Base-by-base conservation (phyloP, 2,113 vertebrate species). In the Ictidomys tridecemlineatus region DNA sequence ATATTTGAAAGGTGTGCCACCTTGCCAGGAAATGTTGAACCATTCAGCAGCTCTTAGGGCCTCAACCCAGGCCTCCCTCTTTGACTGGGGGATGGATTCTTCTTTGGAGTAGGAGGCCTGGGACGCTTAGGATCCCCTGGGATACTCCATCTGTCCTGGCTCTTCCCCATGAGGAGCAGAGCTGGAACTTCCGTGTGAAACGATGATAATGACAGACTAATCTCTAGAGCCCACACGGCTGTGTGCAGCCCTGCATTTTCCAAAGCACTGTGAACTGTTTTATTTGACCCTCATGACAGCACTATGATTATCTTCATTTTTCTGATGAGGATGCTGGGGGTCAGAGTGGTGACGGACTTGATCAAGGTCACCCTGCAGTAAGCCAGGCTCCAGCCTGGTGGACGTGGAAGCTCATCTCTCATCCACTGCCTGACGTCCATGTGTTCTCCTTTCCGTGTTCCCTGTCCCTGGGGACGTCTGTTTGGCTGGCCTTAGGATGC, bases 171-270 rank as follows among this genome's bases (percentile, higher is more conserved):
- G 77, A 88, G 69, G 24, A 85, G 16, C 48, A 61, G 48, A 0
- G 7, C 12, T 26, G 48, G n/a, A 67, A 26, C 61, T 17, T 24
- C 32, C 26, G 4, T 22, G 48, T 3, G 48, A 78, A 74, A 65
- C 0, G 16, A 34, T 4, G 32, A 22, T 10, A 11, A 37, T 0
- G 24, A 67, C 14, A 24, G 48, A 0, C 0, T 53, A 61, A 2
- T 16, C 39, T 24, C n/a, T 4, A 34, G n/a, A 78, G 73, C 39
- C 32, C 14, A 30, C 26, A 14, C n/a, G 56, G 30, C 3, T 39
- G 42, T 14, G 79, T 5, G 37, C 2, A 9, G 82, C 22, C 61
- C 28, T 0, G 13, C 45, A 24, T 17, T 39, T 65, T 24, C 69
- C 85, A 51, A 30, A 93, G 42, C 32, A 17, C 18, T 3, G 8